Evolutionary conservation across 2,888 invertebrate genomes (phyloP), one percentile per base, ranked within the genome.

Genomic region (Coleophora flavipennella): DNA sequence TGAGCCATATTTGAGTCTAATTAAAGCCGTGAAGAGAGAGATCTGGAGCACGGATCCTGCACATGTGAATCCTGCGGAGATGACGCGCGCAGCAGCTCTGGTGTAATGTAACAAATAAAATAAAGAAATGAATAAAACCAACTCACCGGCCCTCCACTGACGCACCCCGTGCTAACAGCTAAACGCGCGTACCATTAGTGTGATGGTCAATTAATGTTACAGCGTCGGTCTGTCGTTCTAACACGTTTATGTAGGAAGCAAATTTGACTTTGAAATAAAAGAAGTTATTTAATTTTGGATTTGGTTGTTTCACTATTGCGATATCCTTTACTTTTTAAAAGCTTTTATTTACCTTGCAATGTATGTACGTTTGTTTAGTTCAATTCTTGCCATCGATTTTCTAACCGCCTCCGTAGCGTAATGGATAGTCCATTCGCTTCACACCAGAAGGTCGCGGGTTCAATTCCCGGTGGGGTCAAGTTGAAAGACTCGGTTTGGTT

Each of bases 181-280:
- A 59, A 58, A 67, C 72, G 57, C 77, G 73, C 72, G 67, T 70
- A 75, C 73, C 79, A 76, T 76, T 77, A 70, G 67, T 75, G 64
- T 64, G 64, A 75, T 73, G 76, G 79, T 76, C 78, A 70, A 78
- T 76, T 79, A 74, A 78, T 79, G 78, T 71, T 73, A 69, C 74
- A 59, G 70, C 78, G 79, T 77, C 74, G 62, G 65, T 70, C 72
- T 65, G 65, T 70, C 74, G 68, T 79, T 80, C 78, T 84, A 83
- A 84, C 84, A 83, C 79, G 70, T 72, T 75, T 77, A 80, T 79
- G 83, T 84, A 84, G 84, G 70, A 77, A 81, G 80, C 76, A 81
- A 83, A 83, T 80, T 83, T 81, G 81, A 83, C 79, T 83, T 78
- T 83, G 80, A 81, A 79, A 81, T 84, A 83, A 84, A 84, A 81